phyloP scores from a whole-genome alignment of 2,888 invertebrate species.

The Eurois occulta region DNA sequence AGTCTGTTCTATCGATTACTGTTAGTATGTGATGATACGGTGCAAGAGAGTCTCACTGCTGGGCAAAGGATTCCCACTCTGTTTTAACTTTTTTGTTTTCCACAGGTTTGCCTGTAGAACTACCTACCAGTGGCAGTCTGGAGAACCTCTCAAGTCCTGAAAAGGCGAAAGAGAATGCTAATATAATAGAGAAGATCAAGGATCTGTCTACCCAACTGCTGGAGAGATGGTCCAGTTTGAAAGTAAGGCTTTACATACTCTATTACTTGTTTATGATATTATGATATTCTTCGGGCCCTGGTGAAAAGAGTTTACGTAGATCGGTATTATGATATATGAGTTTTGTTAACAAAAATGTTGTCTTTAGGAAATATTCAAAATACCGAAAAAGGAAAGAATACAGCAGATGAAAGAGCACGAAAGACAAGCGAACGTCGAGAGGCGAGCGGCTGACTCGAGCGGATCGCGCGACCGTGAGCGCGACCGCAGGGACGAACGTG shows the following conservation, averaged over 20 bases:
- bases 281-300: not conserved
- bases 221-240: constrained; percentile 93
- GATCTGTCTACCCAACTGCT: constrained; percentile 92
- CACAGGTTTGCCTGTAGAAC: constrained; percentile 83
- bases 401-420: constrained; percentile 99
- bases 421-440: constrained; percentile 94
- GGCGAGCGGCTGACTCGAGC: constrained; percentile 87
- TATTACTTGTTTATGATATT: not conserved
- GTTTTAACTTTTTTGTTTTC: not conserved
- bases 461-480: constrained; percentile 83
- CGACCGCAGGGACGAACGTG: constrained; percentile 72
- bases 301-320: not conserved
- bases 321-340: not conserved
- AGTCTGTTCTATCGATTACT: too few relatives aligned
- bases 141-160: constrained; percentile 75
- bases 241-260: constrained; percentile 76
- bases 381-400: constrained; percentile 97
- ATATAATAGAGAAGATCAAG: constrained; percentile 87
- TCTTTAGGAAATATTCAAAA: constrained; percentile 93
- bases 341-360: not conserved
- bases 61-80: not conserved
- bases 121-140: constrained; percentile 74
- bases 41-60: not conserved
- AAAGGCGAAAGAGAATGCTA: constrained; percentile 79
- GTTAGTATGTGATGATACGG: not conserved